Percentiles rank a stretch among this genome's conserved stretches.
Evolutionary conservation across 53 echinoderm and acorn worm species (phyloP).

Genomic region (Paelopatides confundens): DNA sequence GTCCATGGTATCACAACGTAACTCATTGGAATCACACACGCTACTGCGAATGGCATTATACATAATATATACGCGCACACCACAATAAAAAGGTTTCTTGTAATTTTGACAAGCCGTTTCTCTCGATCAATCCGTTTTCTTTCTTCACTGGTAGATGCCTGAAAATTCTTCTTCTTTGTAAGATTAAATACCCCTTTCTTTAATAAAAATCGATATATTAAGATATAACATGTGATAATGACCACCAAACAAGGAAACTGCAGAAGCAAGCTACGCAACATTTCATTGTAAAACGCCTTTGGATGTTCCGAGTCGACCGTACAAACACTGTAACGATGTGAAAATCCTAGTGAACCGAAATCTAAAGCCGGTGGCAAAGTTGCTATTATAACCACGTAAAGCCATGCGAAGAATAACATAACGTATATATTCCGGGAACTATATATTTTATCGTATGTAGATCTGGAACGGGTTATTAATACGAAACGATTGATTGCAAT

Average conservation of each 20-base stretch:
- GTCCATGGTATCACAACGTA: no score
- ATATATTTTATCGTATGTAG: neutral
- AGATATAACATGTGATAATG: neutral
- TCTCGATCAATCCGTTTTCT: no score
- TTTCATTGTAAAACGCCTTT: no score
- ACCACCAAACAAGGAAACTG: no score
- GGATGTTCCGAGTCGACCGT: constrained; percentile 7
- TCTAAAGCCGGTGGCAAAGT: neutral
- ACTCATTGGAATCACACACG: no score
- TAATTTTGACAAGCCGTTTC: neutral
- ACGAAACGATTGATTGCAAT: constrained; percentile 9
- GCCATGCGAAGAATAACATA: neutral
- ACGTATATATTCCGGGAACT: neutral
- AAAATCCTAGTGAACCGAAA: constrained; percentile 7
- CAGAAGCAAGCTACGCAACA: no score
- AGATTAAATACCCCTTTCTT: neutral
- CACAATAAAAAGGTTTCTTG: constrained; percentile 8
- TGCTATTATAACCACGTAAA: neutral
- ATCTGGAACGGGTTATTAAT: constrained; percentile 3
- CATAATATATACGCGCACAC: no score
- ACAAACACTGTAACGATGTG: neutral
- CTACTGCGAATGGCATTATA: constrained; percentile 7
- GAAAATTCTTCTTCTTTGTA: neutral
- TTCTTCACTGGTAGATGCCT: no score
- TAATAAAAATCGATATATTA: neutral